Percentiles rank a stretch among this genome's conserved stretches.
Conservation (phyloP, 2,797 vertebrate species). For the Fratercula arctica region DNA sequence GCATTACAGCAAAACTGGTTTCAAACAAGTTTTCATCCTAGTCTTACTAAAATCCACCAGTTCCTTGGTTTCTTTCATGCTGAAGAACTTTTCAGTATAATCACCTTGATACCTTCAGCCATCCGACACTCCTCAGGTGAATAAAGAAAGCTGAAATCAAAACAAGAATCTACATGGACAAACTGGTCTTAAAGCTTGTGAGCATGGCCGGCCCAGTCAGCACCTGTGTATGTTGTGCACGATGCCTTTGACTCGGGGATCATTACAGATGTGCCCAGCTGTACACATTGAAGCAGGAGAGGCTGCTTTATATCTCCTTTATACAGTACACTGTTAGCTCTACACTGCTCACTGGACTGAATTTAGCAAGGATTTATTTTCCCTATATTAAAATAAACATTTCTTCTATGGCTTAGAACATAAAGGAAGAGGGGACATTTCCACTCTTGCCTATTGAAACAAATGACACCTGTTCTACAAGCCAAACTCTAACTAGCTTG, state of each 20-base stretch:
- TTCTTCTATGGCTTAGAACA: fast-evolving
- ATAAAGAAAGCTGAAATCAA: not conserved
- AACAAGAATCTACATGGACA: not conserved
- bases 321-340: not conserved
- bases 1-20: not conserved
- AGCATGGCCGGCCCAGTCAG: not conserved
- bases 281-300: not conserved
- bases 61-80: not conserved
- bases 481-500: not conserved
- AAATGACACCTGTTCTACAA: not conserved
- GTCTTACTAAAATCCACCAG: not conserved
- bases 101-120: not conserved
- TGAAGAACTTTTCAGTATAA: not conserved
- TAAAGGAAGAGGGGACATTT: not conserved
- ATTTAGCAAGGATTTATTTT: not conserved
- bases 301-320: not conserved
- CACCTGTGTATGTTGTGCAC: fast-evolving
- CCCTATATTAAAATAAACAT: not conserved
- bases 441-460: not conserved
- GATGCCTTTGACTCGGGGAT: not conserved
- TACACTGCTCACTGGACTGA: not conserved
- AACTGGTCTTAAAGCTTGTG: not conserved
- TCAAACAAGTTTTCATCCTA: not conserved
- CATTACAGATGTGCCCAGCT: not conserved
- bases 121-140: not conserved